phyloP scores from a whole-genome alignment of 2,113 vertebrate species.

The Grammomys dolichurus region DNA sequence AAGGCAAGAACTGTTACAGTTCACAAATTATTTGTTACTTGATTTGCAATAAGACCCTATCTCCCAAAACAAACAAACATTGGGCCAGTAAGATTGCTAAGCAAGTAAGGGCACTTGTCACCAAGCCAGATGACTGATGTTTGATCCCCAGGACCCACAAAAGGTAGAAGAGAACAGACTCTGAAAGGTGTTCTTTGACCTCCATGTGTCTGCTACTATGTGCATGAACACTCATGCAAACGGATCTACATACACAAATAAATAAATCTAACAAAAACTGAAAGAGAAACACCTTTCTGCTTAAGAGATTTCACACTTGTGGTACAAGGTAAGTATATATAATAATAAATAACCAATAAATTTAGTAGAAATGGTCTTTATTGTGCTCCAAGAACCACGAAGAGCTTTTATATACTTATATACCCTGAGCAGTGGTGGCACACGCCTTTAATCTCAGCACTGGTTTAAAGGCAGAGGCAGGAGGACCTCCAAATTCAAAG shows the following conservation, averaged over 20 bases:
- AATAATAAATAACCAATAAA: constrained; percentile 36
- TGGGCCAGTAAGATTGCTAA: not conserved
- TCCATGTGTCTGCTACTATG: not conserved
- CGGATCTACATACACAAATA: not conserved
- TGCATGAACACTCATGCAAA: no score
- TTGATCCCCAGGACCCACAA: not conserved
- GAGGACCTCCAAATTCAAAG: not conserved
- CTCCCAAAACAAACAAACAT: not conserved
- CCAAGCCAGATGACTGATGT: not conserved
- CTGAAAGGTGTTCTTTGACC: not conserved
- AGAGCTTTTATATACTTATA: not conserved
- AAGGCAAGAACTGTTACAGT: not conserved
- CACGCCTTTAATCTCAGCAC: not conserved
- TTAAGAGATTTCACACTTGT: not conserved
- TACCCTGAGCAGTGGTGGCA: not conserved
- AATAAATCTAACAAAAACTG: not conserved
- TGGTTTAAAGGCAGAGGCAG: not conserved
- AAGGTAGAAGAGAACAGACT: not conserved
- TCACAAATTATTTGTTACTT: not conserved
- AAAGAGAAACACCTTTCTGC: constrained; percentile 1
- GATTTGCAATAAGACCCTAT: not conserved
- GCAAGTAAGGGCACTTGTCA: not conserved
- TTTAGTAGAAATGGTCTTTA: not conserved
- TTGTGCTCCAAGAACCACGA: not conserved
- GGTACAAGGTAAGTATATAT: not conserved